phyloP scores from a whole-genome alignment of 1,140 invertebrate genomes.

The Paracyclopina nana region DNA sequence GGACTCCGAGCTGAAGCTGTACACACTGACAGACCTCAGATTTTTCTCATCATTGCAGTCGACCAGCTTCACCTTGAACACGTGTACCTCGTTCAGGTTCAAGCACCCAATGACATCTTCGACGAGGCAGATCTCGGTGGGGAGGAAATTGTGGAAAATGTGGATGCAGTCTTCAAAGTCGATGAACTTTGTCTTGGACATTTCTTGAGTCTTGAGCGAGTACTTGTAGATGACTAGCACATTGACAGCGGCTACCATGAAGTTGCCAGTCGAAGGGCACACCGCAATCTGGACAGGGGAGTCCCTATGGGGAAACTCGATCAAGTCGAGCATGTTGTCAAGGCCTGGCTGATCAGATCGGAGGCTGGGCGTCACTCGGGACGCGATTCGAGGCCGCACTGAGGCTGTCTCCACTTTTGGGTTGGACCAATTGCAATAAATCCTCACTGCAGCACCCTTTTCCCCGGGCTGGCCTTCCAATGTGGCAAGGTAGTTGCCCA shows the following conservation, averaged over 20 bases:
- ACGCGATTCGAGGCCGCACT: neutral
- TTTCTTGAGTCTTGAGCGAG: neutral
- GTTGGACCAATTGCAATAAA: neutral
- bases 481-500: neutral
- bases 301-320: constrained; percentile 7
- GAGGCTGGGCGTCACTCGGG: neutral
- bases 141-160: constrained; percentile 10
- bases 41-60: neutral
- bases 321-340: neutral
- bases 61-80: constrained; percentile 12
- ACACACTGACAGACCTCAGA: neutral
- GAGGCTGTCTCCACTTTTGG: neutral
- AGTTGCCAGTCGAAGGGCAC: constrained; percentile 8
- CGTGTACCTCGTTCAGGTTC: neutral
- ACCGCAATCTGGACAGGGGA: neutral
- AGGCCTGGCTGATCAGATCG: neutral
- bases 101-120: constrained; percentile 14
- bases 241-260: neutral
- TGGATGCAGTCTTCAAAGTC: constrained; percentile 11
- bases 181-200: neutral
- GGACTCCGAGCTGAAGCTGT: constrained; percentile 14
- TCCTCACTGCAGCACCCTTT: neutral
- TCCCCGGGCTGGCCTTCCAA: neutral
- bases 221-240: constrained; percentile 2
- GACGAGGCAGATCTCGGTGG: neutral